Evolutionary conservation across 2,113 vertebrate species (phyloP).

Genomic region (Leuciscus idus): DNA sequence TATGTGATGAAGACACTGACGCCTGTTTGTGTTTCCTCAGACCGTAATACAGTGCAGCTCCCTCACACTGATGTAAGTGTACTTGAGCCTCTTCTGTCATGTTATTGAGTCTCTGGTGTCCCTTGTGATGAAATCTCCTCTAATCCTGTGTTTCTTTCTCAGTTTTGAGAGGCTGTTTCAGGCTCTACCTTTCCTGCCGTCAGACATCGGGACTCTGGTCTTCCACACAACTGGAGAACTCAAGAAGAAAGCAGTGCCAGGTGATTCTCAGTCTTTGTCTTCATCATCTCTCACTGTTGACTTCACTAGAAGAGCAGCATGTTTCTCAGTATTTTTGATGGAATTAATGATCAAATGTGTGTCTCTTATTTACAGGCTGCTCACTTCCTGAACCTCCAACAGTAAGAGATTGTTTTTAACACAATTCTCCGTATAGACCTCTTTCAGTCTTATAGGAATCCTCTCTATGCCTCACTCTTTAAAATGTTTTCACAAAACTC

Average conservation of each 20-base stretch:
- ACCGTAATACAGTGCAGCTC: not conserved
- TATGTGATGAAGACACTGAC: not conserved
- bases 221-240: not conserved
- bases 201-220: not conserved
- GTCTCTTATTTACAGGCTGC: not conserved
- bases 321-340: not conserved
- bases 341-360: not conserved
- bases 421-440: not conserved
- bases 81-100: not conserved
- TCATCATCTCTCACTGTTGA: not conserved
- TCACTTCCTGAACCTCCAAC: not conserved
- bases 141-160: not conserved
- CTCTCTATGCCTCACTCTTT: not conserved
- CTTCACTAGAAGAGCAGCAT: not conserved
- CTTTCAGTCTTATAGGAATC: too few species aligned
- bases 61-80: constrained; percentile 45
- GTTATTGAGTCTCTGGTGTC: not conserved
- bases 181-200: not conserved
- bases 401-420: not conserved
- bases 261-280: not conserved
- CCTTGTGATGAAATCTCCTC: not conserved
- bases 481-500: not conserved
- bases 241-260: not conserved
- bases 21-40: constrained; percentile 6
- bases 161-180: not conserved